Conservation (phyloP, 2,113 vertebrate species). For the Laterallus jamaicensis region DNA sequence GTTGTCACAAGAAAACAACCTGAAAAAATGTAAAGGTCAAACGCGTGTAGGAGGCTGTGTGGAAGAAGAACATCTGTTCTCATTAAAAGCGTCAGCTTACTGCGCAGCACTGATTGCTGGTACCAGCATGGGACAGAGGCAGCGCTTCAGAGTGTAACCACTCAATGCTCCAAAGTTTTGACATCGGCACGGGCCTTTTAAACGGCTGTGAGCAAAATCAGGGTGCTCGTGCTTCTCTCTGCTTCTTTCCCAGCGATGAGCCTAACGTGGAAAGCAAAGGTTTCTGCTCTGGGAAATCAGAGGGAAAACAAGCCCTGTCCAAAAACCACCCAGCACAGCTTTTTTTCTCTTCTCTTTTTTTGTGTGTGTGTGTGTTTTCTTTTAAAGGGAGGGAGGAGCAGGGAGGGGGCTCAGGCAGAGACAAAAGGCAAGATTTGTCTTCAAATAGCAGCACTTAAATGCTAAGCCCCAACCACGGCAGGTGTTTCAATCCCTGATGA, state of each 20-base stretch:
- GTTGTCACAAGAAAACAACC: neutral
- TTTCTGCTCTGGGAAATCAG: neutral
- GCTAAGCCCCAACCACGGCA: constrained; percentile 46
- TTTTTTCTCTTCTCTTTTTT: neutral
- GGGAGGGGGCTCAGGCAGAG: neutral
- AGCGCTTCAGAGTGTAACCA: neutral
- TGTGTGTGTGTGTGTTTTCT: neutral
- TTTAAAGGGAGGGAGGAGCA: neutral
- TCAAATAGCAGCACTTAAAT: constrained; percentile 71
- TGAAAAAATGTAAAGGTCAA: neutral
- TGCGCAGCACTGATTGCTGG: neutral
- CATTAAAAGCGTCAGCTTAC: neutral
- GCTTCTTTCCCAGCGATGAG: neutral
- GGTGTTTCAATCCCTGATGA: constrained; percentile 60
- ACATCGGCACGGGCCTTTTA: neutral
- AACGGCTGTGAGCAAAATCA: neutral
- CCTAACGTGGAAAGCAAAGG: neutral
- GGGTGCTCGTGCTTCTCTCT: neutral
- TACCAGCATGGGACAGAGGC: neutral
- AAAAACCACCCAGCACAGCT: neutral
- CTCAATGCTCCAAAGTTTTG: neutral
- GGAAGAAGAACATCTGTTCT: neutral
- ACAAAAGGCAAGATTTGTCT: constrained; percentile 62
- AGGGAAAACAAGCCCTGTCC: neutral
- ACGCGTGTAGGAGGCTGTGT: neutral